Evolutionary conservation across 2,888 invertebrate species (phyloP), one percentile per base, ranked within the genome.

Genomic region (Koerneria pararmatus): DNA sequence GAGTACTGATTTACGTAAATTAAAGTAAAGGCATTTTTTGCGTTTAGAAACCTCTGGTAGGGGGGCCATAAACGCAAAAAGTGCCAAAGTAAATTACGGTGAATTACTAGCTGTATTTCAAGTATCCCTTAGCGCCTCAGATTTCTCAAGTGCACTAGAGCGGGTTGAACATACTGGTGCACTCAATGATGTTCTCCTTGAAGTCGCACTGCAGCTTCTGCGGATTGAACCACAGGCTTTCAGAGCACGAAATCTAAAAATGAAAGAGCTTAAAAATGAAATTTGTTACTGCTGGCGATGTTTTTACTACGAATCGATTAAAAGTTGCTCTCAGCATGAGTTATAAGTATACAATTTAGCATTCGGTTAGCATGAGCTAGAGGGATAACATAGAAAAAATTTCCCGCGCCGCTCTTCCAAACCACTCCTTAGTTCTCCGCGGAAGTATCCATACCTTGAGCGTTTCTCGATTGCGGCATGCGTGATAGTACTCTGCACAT

Each of bases 161-260:
- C n/a, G n/a, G n/a, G n/a, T n/a, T n/a, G n/a, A n/a, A n/a, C n/a
- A n/a, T 29, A 63, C 63, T 54, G 27, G 46, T 32, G 54, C 63
- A 63, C n/a, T 53, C 63, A 15, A 41, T 31, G 32, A 68, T 59
- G 2, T 54, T 37, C 22, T 65, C 48, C 22, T 66, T 68, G 49
- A 53, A 65, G 35, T 68, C 68, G 46, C 68, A 68, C 51, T 59
- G 46, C 5, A 15, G 19, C 8, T 27, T 19, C 51, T 34, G 53
- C 34, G 58, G 54, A 41, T 65, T 65, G 68, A 68, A 68, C 51
- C 65, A 65, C 22, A 68, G 61, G 3, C 65, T 60, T 2, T 15
- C 5, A 8, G 65, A 53, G 46, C 68, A 68, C 31, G 53, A 54
- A 31, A 41, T 35, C 63, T 63, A 15, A 35, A 63, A 27, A 4